Conservation (phyloP, 2,797 vertebrate genomes). For the Danio kyathit region DNA sequence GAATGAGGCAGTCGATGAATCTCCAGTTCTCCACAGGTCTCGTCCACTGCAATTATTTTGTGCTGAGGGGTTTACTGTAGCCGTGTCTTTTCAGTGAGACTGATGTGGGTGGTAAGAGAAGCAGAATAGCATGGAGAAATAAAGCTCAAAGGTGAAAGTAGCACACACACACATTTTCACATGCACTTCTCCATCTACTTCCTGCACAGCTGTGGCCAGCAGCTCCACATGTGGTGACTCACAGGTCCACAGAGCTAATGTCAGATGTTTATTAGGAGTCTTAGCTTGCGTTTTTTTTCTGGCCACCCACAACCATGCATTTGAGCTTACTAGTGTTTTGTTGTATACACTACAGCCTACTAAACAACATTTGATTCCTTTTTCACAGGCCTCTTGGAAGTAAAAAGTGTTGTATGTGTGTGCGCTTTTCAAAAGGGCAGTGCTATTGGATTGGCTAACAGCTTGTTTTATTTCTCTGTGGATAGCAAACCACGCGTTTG, state of each 20-base stretch:
- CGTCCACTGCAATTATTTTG: not conserved
- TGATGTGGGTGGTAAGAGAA: not conserved
- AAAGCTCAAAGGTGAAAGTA: conserved; percentile 37
- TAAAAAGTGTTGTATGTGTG: conserved; percentile 3
- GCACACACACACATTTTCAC: conserved; percentile 6
- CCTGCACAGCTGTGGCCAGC: conserved; percentile 43
- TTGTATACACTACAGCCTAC: not conserved
- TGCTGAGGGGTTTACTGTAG: conserved; percentile 7
- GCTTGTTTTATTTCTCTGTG: conserved; percentile 11
- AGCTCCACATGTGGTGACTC: conserved; percentile 53
- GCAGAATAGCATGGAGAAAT: conserved; percentile 15
- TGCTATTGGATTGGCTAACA: not conserved
- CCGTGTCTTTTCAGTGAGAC: not conserved
- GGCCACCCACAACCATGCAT: not conserved
- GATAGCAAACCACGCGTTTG: not conserved
- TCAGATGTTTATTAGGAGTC: conserved; percentile 56
- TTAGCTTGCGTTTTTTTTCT: conserved; percentile 21
- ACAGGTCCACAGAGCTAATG: conserved; percentile 32
- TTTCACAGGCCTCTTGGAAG: not conserved
- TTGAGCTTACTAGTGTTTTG: not conserved
- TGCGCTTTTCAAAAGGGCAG: conserved; percentile 42
- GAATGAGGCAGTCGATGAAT: not conserved
- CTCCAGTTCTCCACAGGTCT: not conserved
- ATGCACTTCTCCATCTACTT: conserved; percentile 27
- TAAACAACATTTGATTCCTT: not conserved